Evolutionary conservation across 2,888 invertebrate species (phyloP), one percentile per base, ranked within the genome.

Genomic region (Heliconius aoede): DNA sequence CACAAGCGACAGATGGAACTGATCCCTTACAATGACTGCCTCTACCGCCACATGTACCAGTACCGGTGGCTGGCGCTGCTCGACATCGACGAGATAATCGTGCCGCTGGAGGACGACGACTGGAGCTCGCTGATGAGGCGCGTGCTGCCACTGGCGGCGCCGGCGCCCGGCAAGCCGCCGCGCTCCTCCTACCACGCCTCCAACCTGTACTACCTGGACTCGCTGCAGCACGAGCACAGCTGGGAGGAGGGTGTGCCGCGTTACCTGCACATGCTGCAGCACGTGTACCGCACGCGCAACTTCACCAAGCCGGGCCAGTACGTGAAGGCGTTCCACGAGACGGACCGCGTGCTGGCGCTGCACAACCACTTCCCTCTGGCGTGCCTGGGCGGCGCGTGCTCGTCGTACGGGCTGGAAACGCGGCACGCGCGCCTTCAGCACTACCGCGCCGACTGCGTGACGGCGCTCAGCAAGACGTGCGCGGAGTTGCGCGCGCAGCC

Each of bases 21-120:
- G 78, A 98, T 99, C 84, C 98, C 99, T 18, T 99, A 99, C 95
- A 99, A 99, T 90, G 99, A 99, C 90, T 99, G 99, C 87, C 95
- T 99, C 74, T 99, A 99, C 93, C 97, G 98, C 88, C 97, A 99
- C 88, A 96, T 99, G 94, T 97, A 98, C 89, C 95, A 97, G 81
- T 99, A 98, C 91, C 96, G 97, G 81, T 98, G 97, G 92, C 96
- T 98, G 74, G 98, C 97, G n/a, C 94, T 99, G 78, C 95, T 99
- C 73, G 99, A 99, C 89, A 97, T 98, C 81, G 99, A 99, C 91
- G 99, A 99, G 91, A 97, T 98, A 76, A 98, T 99, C 83, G 98
- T 99, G 96, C 99, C 99, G 11, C 94, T 97, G 82, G 95, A 96
- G 83, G 96, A 96, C 85, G 88, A 88, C 24, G 95, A 95, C 80